phyloP scores from a whole-genome alignment of 2,888 invertebrate genomes.

The Thysanoteuthis rhombus region DNA sequence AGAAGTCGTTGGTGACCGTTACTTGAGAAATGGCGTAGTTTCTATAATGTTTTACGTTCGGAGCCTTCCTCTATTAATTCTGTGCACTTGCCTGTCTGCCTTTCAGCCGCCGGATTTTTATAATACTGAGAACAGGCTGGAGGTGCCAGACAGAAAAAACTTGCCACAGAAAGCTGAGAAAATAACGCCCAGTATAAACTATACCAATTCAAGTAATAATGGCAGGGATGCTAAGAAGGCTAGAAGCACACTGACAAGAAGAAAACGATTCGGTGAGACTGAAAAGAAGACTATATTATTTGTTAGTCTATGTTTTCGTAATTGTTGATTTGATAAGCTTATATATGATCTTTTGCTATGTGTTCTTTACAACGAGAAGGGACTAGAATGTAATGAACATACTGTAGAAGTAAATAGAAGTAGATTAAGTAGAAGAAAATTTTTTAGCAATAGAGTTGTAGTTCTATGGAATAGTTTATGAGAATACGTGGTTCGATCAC shows the following conservation, averaged over 20 bases:
- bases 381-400: too few relatives aligned
- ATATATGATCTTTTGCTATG: too few relatives aligned
- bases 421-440: too few relatives aligned
- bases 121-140: neutral
- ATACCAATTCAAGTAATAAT: neutral
- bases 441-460: too few relatives aligned
- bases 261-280: neutral
- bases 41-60: neutral
- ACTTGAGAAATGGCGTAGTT: neutral
- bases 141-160: neutral
- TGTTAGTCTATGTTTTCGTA: too few relatives aligned
- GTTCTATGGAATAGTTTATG: too few relatives aligned
- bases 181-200: neutral
- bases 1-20: neutral
- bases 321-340: too few relatives aligned
- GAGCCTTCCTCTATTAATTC: neutral
- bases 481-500: too few relatives aligned
- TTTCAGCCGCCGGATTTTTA: neutral
- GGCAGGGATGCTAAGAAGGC: neutral
- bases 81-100: neutral
- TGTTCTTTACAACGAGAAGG: too few relatives aligned
- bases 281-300: too few relatives aligned
- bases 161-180: neutral
- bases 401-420: too few relatives aligned
- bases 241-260: neutral